These are phyloP conservation scores for Natator depressus DNA, from an alignment of 2,113 vertebrate species.

Conservation along the genomic window DNA sequence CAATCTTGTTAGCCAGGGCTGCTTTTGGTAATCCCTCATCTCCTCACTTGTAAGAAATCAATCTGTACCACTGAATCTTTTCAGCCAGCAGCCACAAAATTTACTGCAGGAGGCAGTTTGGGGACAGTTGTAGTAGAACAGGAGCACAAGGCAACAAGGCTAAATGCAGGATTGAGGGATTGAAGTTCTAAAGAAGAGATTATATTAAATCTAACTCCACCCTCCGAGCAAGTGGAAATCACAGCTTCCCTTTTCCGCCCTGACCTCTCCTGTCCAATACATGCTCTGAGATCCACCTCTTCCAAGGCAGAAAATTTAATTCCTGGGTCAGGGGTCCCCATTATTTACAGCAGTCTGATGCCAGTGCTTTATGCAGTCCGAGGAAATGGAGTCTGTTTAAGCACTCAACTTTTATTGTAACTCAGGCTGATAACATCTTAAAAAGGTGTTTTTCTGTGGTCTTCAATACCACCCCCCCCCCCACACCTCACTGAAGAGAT, in stretches of 20 bases:
- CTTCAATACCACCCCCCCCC: slow-evolving; percentile 18
- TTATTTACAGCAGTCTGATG: slow-evolving; percentile 54
- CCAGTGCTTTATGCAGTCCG: slow-evolving; percentile 9
- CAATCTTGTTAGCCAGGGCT: slow-evolving; percentile 83
- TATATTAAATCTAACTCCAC: slow-evolving; percentile 73
- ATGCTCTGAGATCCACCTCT: slow-evolving; percentile 46
- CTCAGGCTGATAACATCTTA: slow-evolving; percentile 24
- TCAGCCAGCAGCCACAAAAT: slow-evolving; percentile 80
- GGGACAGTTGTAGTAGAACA: slow-evolving; percentile 73
- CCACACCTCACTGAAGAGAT: not conserved
- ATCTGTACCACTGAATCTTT: slow-evolving; percentile 83
- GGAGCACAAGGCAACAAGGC: slow-evolving; percentile 76
- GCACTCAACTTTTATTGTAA: slow-evolving; percentile 37
- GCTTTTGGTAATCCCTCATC: slow-evolving; percentile 84
- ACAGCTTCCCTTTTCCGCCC: slow-evolving; percentile 51
- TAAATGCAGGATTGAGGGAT: slow-evolving; percentile 77
- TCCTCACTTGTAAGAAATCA: slow-evolving; percentile 82
- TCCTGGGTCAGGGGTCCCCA: not conserved
- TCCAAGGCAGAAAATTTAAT: slow-evolving; percentile 27
- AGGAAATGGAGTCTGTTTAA: slow-evolving; percentile 29
- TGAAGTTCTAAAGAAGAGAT: slow-evolving; percentile 75
- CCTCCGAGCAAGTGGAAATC: slow-evolving; percentile 54
- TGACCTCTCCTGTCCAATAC: slow-evolving; percentile 53
- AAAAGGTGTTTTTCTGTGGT: not conserved
- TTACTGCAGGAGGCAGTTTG: slow-evolving; percentile 79